Evolutionary conservation across 2,888 invertebrate species (phyloP), one percentile per base, ranked within the genome.

Genomic region (Mylabris sibirica): DNA sequence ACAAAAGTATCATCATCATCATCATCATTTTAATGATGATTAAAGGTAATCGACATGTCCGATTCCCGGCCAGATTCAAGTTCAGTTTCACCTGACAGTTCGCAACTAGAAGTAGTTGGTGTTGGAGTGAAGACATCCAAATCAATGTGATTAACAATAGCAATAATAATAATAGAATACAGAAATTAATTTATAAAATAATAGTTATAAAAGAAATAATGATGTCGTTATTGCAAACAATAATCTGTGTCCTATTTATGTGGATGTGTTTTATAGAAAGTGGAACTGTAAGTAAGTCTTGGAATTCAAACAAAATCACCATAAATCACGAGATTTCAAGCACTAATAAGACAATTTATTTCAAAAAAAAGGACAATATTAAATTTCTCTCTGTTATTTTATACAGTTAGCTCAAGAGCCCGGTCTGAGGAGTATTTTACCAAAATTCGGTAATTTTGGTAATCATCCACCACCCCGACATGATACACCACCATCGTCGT

Each of bases 401-500:
- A 6, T 53, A 9, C n/a, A 63, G 35, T 49, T 24, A 14, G 41
- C 60, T 26, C 65, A 68, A 60, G 60, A 34, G 17, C 59, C 68
- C 4, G 22, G 57, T 35, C 22, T 64, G 35, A 78, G 76, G 66
- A 75, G 77, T 53, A 63, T 72, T 8, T 76, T 77, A 60, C 74
- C 77, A 9, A 77, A 74, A 71, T 82, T 83, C 70, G 82, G 81
- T 24, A 75, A 74, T 53, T 76, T 72, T 61, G 78, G 78, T n/a
- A 84, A 83, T 75, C 78, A 91, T 75, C 87, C 90, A 67, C 91
- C 92, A 30, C 92, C 92, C 1, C 79, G 87, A 69, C 86, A 89
- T 84, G 85, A 85, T 74, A 83, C 86, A 62, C 88, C 88, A 12
- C 84, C 88, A 63, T 86, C 87, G 22, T 81, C 88, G 4, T 92